Conservation (phyloP, 2,888 invertebrate species). For the Camponotus fellah region DNA sequence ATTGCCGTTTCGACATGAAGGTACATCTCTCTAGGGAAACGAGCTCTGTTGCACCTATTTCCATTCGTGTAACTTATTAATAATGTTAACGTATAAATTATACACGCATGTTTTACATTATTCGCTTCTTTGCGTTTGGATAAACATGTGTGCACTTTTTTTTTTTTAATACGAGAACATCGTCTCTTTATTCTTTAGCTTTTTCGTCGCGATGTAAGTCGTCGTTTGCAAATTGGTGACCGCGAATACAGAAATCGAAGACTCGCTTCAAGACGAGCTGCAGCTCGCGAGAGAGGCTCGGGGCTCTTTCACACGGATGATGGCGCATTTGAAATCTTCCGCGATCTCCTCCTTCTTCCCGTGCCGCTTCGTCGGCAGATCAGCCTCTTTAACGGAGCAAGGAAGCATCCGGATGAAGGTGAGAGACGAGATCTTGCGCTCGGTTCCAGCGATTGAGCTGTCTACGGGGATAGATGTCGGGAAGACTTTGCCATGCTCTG, state of each 20-base stretch:
- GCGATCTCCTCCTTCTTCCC: slow-evolving; percentile 69
- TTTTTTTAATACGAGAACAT: not conserved
- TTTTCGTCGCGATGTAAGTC: not conserved
- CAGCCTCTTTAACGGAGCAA: slow-evolving; percentile 73
- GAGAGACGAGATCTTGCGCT: slow-evolving; percentile 58
- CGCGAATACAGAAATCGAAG: slow-evolving; percentile 69
- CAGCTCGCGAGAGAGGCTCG: slow-evolving; percentile 65
- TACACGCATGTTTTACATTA: not conserved
- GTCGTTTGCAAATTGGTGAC: slow-evolving; percentile 44
- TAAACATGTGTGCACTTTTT: not conserved
- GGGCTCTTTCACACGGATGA: slow-evolving; percentile 66
- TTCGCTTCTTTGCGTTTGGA: not conserved
- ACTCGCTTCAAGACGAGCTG: slow-evolving; percentile 58
- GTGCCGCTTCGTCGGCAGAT: slow-evolving; percentile 65
- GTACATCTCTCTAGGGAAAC: slow-evolving; percentile 5
- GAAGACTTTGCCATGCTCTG: slow-evolving; percentile 44
- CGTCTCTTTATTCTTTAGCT: not conserved
- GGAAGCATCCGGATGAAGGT: slow-evolving; percentile 38
- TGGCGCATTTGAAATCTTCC: slow-evolving; percentile 79
- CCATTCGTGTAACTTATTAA: not conserved
- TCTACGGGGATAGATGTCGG: slow-evolving; percentile 70
- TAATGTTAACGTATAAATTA: slow-evolving; percentile 1
- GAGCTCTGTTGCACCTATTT: not conserved
- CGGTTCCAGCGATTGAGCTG: slow-evolving; percentile 71
- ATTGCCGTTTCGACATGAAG: not conserved